Base-by-base conservation (phyloP, 2,888 invertebrate genomes). In the Frankliniella intonsa region DNA sequence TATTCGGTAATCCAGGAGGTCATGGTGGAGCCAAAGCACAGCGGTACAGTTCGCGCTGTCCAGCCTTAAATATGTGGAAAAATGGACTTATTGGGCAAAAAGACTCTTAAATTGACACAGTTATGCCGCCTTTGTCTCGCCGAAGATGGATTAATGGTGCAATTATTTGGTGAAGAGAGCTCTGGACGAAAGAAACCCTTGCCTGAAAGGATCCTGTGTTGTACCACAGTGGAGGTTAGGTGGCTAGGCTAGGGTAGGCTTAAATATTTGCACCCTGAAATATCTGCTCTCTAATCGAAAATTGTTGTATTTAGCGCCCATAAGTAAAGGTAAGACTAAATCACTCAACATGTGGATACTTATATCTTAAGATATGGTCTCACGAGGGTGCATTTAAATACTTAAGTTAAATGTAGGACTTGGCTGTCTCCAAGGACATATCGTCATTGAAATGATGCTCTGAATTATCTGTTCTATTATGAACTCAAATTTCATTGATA, bases 181-280 rank as follows among this genome's bases (percentile, higher is more conserved):
- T 69, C 8, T 22, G 69, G 69, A 69, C 69, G 22, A n/a, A 69
- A 69, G 69, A 69, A n/a, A 69, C 22, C 69, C 69, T 22, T 69
- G 69, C 69, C 69, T 69, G 69, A 69, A 22, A 69, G 69, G 69
- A 69, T 69, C 7, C 69, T 69, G n/a, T 69, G 22, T 69, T 69
- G 69, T 69, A 69, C 69, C 69, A 69, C 69, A 69, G 22, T 69
- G 8, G 69, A 69, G 69, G 69, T 69, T 69, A 69, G 69, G 69
- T 69, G 69, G 69, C 69, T 69, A 69, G 69, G 69, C 69, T 69
- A 69, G 69, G 69, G 69, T 69, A 69, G 69, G 69, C 69, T 69
- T 69, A 69, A 14, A 11, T 22, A 19, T 69, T 69, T n/a, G 69
- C 69, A 69, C 69, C 22, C 69, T 22, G 69, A 69, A n/a, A 19